These are phyloP conservation scores for Paragorgia papillata DNA, from an alignment of 92 coral and sea anemone species.

Conservation along the genomic window DNA sequence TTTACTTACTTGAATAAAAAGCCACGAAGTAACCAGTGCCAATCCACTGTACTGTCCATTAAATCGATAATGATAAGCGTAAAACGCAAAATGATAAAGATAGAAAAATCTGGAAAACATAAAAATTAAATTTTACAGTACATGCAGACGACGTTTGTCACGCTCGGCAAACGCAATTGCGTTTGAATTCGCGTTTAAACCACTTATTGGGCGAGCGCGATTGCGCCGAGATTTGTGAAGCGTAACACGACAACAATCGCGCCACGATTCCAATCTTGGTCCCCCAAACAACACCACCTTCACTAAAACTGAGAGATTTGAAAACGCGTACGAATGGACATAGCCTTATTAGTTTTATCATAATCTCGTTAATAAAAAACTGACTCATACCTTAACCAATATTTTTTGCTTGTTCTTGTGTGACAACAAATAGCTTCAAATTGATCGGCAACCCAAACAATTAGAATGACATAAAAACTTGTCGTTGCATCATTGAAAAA, in stretches of 20 bases:
- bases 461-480: slow-evolving; percentile 92
- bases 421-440: slow-evolving; percentile 99
- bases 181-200: background rate
- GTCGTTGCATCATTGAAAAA: slow-evolving; percentile 98
- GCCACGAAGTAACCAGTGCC: slow-evolving; percentile 98
- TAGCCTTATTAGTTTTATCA: no score
- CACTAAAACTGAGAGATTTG: no score
- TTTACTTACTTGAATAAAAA: slow-evolving; percentile 85
- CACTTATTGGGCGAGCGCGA: no score
- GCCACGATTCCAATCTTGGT: background rate
- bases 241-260: background rate
- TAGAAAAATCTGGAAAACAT: slow-evolving; percentile 83
- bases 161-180: background rate
- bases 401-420: slow-evolving; percentile 89
- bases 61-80: slow-evolving; percentile 98
- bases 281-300: no score
- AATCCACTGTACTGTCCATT: slow-evolving; percentile 99
- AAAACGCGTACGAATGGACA: no score
- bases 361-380: no score
- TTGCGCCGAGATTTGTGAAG: no score
- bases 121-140: background rate
- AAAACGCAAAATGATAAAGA: slow-evolving; percentile 96
- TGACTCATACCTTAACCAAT: slow-evolving; percentile 84
- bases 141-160: no score
- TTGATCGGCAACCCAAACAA: slow-evolving; percentile 99